A percentile compares a stretch with the other conserved stretches of the same genome.
Evolutionary conservation across 2,797 vertebrate species (phyloP).

Genomic region (Lepilemur septentrionalis): DNA sequence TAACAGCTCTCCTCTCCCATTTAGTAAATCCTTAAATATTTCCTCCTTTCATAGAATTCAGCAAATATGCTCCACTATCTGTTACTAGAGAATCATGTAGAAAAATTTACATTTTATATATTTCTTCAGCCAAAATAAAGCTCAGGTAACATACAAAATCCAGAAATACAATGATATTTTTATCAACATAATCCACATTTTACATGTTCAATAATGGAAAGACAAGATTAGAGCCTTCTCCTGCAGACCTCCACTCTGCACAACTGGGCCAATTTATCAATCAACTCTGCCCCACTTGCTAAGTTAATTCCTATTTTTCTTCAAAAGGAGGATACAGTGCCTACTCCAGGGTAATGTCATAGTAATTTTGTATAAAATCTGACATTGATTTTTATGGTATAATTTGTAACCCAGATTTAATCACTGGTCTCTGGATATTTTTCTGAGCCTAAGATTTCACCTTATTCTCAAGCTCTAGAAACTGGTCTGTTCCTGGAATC

Average conservation of each 20-base stretch:
- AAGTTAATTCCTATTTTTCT: conserved; percentile 42
- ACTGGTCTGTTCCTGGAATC: background rate
- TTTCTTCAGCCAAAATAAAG: conserved; percentile 6
- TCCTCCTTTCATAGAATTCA: background rate
- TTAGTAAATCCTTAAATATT: background rate
- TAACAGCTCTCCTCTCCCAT: background rate
- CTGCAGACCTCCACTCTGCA: background rate
- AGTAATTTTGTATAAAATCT: background rate
- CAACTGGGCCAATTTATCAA: conserved; percentile 32
- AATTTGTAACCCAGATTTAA: background rate
- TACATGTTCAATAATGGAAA: background rate
- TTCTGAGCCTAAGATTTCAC: background rate
- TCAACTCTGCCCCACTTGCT: background rate
- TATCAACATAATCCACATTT: background rate
- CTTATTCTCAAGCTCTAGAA: background rate
- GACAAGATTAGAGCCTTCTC: background rate
- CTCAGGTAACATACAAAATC: background rate
- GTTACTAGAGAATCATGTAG: background rate
- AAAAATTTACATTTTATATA: background rate
- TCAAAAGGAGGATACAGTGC: background rate
- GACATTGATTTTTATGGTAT: background rate
- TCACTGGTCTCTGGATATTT: background rate
- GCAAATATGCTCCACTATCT: background rate
- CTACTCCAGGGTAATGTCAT: background rate
- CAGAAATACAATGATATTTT: conserved; percentile 6